Base-by-base conservation (phyloP, 2,888 invertebrate genomes). In the Zelleria hepariella region DNA sequence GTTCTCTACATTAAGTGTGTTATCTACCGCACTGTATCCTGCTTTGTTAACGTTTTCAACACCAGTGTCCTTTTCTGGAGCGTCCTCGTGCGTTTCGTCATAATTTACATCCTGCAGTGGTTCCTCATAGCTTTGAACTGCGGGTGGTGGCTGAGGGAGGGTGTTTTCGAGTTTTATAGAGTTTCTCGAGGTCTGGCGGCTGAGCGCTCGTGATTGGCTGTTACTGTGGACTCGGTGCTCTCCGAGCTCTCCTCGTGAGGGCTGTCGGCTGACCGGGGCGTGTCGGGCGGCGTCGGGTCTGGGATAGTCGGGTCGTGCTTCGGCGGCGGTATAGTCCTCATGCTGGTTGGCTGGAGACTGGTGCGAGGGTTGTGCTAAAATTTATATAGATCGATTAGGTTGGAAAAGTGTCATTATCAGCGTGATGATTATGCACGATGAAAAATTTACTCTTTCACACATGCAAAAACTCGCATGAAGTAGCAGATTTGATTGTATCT, bases 341-440 rank as follows among this genome's bases (percentile, higher is more conserved):
- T 74, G 73, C 82, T 84, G 65, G 75, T 75, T 65, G 77, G 84
- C 60, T 70, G 77, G 48, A 77, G 86, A 62, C 67, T 75, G 58
- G 84, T 79, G 80, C 87, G 88, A 63, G 88, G 88, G 62, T 74
- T 77, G 87, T 88, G 88, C 88, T 88, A 78, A 80, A 57, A 51
- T 32, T 52, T 24, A 20, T 2, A 32, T 56, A 8, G 2, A 20
- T 21, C 25, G 54, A 7, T 54, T 54, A n/a, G n/a, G n/a, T 8
- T 42, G 42, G 2, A 42, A 15, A 15, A 42, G n/a, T 42, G n/a
- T n/a, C n/a, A n/a, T n/a, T n/a, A n/a, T n/a, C n/a, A n/a, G n/a
- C n/a, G n/a, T n/a, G n/a, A n/a, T n/a, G n/a, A n/a, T n/a, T n/a
- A n/a, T n/a, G n/a, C n/a, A n/a, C n/a, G n/a, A n/a, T n/a, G n/a